Base-by-base conservation (phyloP, 2,888 invertebrate genomes). In the Protonemura montana region DNA sequence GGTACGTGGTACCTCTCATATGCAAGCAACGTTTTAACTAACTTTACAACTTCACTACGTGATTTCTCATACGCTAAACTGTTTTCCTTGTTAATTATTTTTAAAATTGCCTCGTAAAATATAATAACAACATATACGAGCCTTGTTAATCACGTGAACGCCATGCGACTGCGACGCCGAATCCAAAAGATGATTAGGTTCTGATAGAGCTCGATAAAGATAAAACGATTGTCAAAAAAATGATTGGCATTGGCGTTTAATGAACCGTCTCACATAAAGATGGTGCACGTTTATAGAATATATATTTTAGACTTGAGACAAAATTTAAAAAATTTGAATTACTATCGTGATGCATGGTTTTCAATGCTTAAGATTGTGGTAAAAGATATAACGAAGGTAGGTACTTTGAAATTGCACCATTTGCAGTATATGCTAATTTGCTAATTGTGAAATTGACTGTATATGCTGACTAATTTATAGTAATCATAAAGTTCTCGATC, bases 41-140 rank as follows among this genome's bases (percentile, higher is more conserved):
- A 59, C 6, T 59, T 59, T 35, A 6, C 3, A 59, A 21, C 59
- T 59, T 59, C 59, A 59, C 59, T 59, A 59, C 59, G 59, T 59
- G 59, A 59, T 59, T 59, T 59, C 35, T 35, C 59, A 59, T 16
- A 59, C 59, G 13, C 13, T 59, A 59, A 59, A 59, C 59, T 59
- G 59, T 59, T 59, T 59, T 21, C 59, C 59, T 59, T 59, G 59
- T 59, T 59, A 59, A 59, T 59, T 59, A 59, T 59, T 59, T 59
- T 59, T 59, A 21, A 59, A 59, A 59, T 21, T 21, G 59, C 59
- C 13, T 59, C 59, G 59, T 59, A 59, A 59, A 59, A 59, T 59
- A 59, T 59, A 59, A 59, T 7, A 59, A 13, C 59, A 59, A 35
- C 21, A 59, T 21, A 21, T 21, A 10, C 59, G 21, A 7, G 59